Conservation (phyloP, 2,888 invertebrate species). For the Criorhina ranunculi region DNA sequence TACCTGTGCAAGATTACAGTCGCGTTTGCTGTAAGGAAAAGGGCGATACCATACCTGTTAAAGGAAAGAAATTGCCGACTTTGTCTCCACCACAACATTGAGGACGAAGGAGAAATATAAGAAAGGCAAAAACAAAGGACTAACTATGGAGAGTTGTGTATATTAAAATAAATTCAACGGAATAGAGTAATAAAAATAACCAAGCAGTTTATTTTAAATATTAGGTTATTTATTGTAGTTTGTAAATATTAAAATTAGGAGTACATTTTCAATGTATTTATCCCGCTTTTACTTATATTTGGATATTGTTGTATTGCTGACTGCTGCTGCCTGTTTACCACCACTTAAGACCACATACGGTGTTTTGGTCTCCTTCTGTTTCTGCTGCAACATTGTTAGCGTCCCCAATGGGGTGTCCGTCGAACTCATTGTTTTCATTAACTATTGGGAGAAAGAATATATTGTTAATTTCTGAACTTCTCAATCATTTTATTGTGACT, state of each 20-base stretch:
- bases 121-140: no score
- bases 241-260: constrained; percentile 32
- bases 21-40: no score
- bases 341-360: constrained; percentile 97
- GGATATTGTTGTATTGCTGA: constrained; percentile 81
- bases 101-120: no score
- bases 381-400: constrained; percentile 96
- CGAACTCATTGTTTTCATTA: constrained; percentile 99
- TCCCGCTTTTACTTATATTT: constrained; percentile 81
- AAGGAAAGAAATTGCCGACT: no score
- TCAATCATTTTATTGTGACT: constrained; percentile 78
- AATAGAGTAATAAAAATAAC: no score
- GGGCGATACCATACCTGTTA: no score
- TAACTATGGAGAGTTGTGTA: no score
- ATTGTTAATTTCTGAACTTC: neutral
- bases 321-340: constrained; percentile 87
- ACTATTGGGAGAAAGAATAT: constrained; percentile 83
- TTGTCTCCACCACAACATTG: no score
- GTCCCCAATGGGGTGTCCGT: constrained; percentile 99
- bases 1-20: no score
- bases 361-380: constrained; percentile 97
- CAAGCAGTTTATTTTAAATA: neutral
- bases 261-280: constrained; percentile 20
- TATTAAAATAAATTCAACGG: no score
- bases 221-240: constrained; percentile 9